Conservation (phyloP, 2,113 vertebrate species). For the Pyxicephalus adspersus region DNA sequence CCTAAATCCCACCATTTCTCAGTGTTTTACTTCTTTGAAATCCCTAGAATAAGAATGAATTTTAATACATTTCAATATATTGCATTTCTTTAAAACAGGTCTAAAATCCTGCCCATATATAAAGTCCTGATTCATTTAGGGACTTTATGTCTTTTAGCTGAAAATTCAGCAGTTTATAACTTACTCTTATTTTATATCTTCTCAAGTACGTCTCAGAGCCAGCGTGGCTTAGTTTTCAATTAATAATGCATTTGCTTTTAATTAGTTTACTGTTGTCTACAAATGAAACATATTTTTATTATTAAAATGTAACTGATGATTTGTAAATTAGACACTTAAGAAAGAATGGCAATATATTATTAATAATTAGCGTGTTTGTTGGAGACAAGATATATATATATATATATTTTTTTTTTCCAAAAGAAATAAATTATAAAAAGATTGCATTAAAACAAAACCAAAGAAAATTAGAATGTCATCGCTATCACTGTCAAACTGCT, state of each 20-base stretch:
- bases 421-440: background rate
- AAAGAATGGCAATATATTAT: constrained; percentile 22
- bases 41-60: constrained; percentile 39
- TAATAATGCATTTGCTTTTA: constrained; percentile 26
- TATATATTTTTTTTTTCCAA: background rate
- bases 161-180: background rate
- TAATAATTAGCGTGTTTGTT: background rate
- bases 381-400: background rate
- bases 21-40: background rate
- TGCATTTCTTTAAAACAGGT: constrained; percentile 28
- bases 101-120: background rate
- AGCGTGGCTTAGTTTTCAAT: background rate
- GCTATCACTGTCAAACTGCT: too few relatives aligned
- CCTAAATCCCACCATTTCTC: constrained; percentile 1
- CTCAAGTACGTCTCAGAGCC: constrained; percentile 9
- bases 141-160: background rate
- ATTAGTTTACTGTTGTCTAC: constrained; percentile 2
- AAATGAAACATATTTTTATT: constrained; percentile 13
- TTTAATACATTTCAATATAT: constrained; percentile 53
- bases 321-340: constrained; percentile 5
- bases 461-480: too few relatives aligned
- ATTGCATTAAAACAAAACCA: background rate
- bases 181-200: constrained; percentile 2
- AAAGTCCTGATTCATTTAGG: constrained; percentile 18
- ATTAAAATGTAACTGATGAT: background rate